A percentile compares a stretch with the other conserved stretches of the same genome.
Evolutionary conservation across 2,888 invertebrate species (phyloP).

Genomic region (Dryomyza anilis): DNA sequence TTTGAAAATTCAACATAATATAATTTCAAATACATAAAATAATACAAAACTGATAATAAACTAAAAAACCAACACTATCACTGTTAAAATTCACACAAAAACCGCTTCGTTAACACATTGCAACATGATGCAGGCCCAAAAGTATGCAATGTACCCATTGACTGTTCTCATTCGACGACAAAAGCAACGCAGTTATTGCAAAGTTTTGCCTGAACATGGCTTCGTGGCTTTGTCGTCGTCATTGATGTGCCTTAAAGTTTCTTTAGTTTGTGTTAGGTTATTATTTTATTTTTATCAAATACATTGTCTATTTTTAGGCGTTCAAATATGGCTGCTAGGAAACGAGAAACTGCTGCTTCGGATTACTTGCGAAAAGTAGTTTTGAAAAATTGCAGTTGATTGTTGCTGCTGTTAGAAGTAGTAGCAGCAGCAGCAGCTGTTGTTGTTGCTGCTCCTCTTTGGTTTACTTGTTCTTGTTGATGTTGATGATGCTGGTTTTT

Average conservation of each 20-base stretch:
- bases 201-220: too few species aligned
- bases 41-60: not conserved
- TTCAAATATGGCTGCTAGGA: too few species aligned
- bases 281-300: not conserved
- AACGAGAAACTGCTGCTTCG: not conserved
- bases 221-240: not conserved
- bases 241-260: not conserved
- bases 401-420: not conserved
- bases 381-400: slow-evolving; percentile 12
- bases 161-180: not conserved
- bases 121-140: slow-evolving; percentile 5
- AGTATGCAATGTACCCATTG: slow-evolving; percentile 21
- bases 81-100: not conserved
- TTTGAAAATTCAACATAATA: too few species aligned
- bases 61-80: not conserved
- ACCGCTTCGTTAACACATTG: slow-evolving; percentile 12
- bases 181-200: too few species aligned
- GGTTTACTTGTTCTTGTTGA: not conserved
- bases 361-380: not conserved
- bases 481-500: not conserved
- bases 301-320: not conserved
- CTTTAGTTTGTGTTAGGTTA: not conserved
- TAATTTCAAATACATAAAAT: too few species aligned
- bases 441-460: too few species aligned
- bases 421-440: too few species aligned